Evolutionary conservation across 2,888 invertebrate species (phyloP).

Genomic region (Petrophora chlorosata): DNA sequence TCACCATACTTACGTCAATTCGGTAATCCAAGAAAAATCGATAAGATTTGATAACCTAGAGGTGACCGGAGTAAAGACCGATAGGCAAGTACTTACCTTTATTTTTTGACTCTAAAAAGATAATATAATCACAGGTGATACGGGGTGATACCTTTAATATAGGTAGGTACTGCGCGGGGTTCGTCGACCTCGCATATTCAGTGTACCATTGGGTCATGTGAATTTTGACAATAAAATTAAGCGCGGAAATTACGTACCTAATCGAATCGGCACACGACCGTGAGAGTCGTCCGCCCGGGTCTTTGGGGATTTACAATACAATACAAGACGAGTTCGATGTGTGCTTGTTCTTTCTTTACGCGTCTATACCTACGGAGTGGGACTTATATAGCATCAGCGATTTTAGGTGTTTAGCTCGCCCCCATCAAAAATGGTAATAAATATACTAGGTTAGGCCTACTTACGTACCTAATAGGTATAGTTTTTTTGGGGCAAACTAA

Average conservation of each 20-base stretch:
- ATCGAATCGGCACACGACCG: slow-evolving; percentile 82
- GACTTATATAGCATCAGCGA: too few species aligned
- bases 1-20: too few species aligned
- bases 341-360: too few species aligned
- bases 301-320: slow-evolving; percentile 79
- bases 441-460: too few species aligned
- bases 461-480: too few species aligned
- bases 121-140: too few species aligned
- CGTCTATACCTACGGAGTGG: slow-evolving; percentile 67
- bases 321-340: slow-evolving; percentile 54
- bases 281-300: slow-evolving; percentile 75
- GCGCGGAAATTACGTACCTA: slow-evolving; percentile 82
- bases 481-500: too few species aligned
- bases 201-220: slow-evolving; percentile 82
- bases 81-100: slow-evolving; percentile 55
- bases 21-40: slow-evolving; percentile 28
- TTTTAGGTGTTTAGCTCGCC: too few species aligned
- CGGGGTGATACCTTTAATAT: too few species aligned
- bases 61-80: slow-evolving; percentile 56
- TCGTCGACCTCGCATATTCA: slow-evolving; percentile 73
- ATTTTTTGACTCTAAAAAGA: slow-evolving; percentile 64
- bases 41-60: slow-evolving; percentile 38
- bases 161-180: too few species aligned
- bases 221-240: slow-evolving; percentile 83
- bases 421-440: too few species aligned